These are phyloP conservation scores for Aplodontia rufa DNA, from an alignment of 2,113 vertebrate species.

Conservation along the genomic window DNA sequence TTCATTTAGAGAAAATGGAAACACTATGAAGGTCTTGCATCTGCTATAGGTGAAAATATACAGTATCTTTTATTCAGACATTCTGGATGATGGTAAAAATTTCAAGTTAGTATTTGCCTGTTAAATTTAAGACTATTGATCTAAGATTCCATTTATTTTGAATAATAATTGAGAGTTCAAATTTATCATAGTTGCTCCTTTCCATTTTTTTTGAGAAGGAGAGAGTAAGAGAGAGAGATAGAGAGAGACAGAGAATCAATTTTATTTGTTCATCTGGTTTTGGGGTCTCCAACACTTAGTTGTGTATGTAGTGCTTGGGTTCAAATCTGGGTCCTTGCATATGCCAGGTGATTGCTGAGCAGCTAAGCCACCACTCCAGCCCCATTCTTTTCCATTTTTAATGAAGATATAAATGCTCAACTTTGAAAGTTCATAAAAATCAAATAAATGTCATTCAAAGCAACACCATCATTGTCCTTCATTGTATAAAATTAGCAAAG, in stretches of 20 bases:
- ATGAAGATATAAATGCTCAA: background rate
- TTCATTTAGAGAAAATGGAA: background rate
- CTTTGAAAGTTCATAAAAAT: conserved; percentile 13
- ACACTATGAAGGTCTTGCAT: background rate
- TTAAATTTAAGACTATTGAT: background rate
- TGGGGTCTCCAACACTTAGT: too few relatives aligned
- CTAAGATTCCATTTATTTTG: conserved; percentile 7
- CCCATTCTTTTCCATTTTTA: background rate
- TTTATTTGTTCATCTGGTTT: too few relatives aligned
- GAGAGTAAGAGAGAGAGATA: too few relatives aligned
- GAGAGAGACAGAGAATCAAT: too few relatives aligned
- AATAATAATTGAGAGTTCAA: conserved; percentile 8
- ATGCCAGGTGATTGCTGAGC: too few relatives aligned
- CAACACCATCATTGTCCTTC: background rate
- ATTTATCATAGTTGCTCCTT: background rate
- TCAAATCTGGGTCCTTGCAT: too few relatives aligned
- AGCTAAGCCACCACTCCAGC: too few relatives aligned
- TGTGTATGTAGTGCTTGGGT: too few relatives aligned
- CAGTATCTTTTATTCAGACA: background rate
- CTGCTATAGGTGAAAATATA: background rate
- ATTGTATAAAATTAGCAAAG: background rate
- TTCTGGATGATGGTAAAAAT: background rate
- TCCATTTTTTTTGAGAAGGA: too few relatives aligned
- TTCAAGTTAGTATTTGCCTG: background rate
- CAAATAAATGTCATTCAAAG: background rate